A percentile compares a stretch with the other conserved stretches of the same genome.
phyloP scores from a whole-genome alignment of 2,888 invertebrate species.

The Polyommatus iphigenia region DNA sequence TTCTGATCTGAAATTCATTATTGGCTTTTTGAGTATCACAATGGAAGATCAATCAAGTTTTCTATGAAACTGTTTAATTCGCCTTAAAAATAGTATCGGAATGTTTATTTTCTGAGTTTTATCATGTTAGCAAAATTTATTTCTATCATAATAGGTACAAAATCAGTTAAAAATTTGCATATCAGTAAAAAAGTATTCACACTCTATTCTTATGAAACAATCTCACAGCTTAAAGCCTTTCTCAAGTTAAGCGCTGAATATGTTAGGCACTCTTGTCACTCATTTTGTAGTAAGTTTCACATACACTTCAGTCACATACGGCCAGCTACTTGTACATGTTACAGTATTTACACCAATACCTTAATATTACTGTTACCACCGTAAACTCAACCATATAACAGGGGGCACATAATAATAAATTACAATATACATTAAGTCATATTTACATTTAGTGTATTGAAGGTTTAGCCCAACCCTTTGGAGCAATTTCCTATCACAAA shows the following conservation, averaged over 20 bases:
- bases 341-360: not conserved
- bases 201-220: slow-evolving; percentile 10
- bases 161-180: slow-evolving; percentile 22
- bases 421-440: not conserved
- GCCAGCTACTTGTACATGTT: slow-evolving; percentile 15
- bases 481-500: not conserved
- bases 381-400: not conserved
- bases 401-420: not conserved
- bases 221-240: not conserved
- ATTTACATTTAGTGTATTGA: slow-evolving; percentile 14
- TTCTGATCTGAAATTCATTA: not conserved
- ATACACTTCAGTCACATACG: not conserved
- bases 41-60: slow-evolving; percentile 1
- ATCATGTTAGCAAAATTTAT: not conserved
- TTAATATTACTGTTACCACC: not conserved
- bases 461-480: not conserved
- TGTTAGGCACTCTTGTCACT: slow-evolving; percentile 22
- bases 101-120: slow-evolving; percentile 5
- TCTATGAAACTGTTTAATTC: not conserved
- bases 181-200: slow-evolving; percentile 19
- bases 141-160: slow-evolving; percentile 24
- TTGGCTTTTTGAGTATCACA: slow-evolving; percentile 5
- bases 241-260: slow-evolving; percentile 5
- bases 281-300: not conserved
- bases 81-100: slow-evolving; percentile 11